phyloP scores from a whole-genome alignment of 2,113 vertebrate species.

The Dryoscopus gambensis region DNA sequence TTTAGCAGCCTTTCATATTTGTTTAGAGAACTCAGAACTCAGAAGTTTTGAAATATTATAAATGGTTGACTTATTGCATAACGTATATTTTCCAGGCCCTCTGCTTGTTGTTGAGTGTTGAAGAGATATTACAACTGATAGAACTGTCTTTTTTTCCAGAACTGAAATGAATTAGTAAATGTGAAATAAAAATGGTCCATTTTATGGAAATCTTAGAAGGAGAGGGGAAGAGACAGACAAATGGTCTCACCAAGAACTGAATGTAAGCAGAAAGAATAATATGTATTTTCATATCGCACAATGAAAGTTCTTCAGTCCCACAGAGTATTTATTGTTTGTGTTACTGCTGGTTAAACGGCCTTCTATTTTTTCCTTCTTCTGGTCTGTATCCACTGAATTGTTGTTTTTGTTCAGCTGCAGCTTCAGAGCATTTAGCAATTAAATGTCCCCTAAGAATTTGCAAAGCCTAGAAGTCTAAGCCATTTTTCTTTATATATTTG shows the following conservation, averaged over 20 bases:
- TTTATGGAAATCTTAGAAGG: neutral
- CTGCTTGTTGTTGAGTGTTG: neutral
- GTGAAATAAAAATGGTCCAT: neutral
- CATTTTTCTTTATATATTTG: neutral
- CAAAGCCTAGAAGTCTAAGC: neutral
- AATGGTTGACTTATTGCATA: neutral
- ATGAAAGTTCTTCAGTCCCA: neutral
- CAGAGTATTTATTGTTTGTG: neutral
- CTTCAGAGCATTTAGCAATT: neutral
- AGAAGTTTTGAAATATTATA: constrained; percentile 15
- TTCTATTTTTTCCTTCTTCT: constrained; percentile 12
- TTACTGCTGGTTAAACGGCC: constrained; percentile 8
- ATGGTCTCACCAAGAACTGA: neutral
- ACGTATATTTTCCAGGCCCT: neutral
- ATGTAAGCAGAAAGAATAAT: neutral
- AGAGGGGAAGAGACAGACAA: neutral
- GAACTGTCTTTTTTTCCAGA: constrained; percentile 35
- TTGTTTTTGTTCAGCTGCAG: constrained; percentile 5
- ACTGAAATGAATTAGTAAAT: constrained; percentile 28
- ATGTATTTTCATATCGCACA: constrained; percentile 7
- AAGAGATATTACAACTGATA: neutral
- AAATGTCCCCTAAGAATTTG: neutral
- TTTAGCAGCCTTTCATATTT: constrained; percentile 13
- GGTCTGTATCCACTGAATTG: neutral
- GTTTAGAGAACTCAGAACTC: neutral